phyloP scores from a whole-genome alignment of 2,888 invertebrate species.

The Gymnosoma rotundatum region DNA sequence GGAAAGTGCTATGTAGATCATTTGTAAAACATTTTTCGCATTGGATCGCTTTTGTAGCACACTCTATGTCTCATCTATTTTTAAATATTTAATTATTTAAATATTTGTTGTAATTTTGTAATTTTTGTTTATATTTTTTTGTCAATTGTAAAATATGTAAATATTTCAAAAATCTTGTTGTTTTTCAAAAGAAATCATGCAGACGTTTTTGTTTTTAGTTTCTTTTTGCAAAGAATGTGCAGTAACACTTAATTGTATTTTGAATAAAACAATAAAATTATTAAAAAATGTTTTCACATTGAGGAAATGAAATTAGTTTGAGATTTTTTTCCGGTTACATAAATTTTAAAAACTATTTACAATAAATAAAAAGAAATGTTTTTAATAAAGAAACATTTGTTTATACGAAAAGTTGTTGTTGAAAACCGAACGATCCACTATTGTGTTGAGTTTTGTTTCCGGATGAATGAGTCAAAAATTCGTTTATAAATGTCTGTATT shows the following conservation, averaged over 20 bases:
- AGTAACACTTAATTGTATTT: neutral
- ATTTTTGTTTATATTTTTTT: no score
- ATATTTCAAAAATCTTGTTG: neutral
- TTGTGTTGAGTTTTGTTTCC: neutral
- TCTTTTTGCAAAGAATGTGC: neutral
- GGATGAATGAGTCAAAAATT: neutral
- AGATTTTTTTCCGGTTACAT: conserved; percentile 47
- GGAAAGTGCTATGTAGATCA: no score
- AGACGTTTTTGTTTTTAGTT: neutral
- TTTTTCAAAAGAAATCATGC: neutral
- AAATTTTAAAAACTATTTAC: neutral
- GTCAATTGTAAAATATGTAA: neutral
- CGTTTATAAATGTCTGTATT: no score
- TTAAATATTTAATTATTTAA: no score
- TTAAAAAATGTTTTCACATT: conserved; percentile 19
- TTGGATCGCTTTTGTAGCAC: no score
- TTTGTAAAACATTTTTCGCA: no score
- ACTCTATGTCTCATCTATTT: no score
- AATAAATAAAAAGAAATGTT: conserved; percentile 1
- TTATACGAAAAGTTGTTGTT: neutral
- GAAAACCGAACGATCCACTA: neutral
- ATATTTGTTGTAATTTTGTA: no score
- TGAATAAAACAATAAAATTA: conserved; percentile 12
- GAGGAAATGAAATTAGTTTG: conserved; percentile 23
- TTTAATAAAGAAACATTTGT: neutral